Percentiles rank a stretch among this genome's conserved stretches.
Evolutionary conservation across 1,140 invertebrate genomes (phyloP).

Genomic region (Vanessa tameamea): DNA sequence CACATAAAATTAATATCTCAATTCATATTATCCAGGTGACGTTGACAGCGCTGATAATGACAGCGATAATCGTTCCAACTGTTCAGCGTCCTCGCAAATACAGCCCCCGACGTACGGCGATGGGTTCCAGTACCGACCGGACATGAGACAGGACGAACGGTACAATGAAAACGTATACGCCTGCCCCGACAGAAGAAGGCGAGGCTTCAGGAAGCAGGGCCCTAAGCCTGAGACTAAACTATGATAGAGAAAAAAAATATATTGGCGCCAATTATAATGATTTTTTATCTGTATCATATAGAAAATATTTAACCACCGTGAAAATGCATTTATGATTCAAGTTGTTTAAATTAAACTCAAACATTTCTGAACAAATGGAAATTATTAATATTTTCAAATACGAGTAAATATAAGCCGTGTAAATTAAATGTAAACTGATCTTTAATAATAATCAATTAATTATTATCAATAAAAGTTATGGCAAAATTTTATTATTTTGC

Average conservation of each 20-base stretch:
- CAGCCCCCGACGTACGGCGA: constrained; percentile 48
- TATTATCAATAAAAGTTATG: too few species aligned
- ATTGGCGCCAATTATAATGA: neutral
- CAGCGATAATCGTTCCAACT: constrained; percentile 68
- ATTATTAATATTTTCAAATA: too few species aligned
- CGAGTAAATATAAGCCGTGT: too few species aligned
- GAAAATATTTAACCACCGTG: neutral
- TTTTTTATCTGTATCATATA: neutral
- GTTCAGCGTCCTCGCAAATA: constrained; percentile 59
- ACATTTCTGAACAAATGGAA: too few species aligned
- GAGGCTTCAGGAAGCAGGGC: constrained; percentile 22
- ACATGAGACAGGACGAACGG: constrained; percentile 1
- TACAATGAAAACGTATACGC: constrained; percentile 12
- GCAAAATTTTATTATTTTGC: neutral
- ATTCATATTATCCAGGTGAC: constrained; percentile 39
- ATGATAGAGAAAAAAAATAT: constrained; percentile 1
- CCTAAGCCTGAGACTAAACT: constrained; percentile 32
- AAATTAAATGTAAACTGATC: too few species aligned
- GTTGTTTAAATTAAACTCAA: too few species aligned
- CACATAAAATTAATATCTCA: too few species aligned
- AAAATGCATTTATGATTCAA: neutral
- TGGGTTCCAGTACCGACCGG: constrained; percentile 28
- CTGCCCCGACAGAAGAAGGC: neutral
- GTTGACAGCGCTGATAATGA: constrained; percentile 54
- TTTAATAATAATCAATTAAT: too few species aligned